phyloP scores from a whole-genome alignment of 2,113 vertebrate genomes.

The Theristicus caerulescens region DNA sequence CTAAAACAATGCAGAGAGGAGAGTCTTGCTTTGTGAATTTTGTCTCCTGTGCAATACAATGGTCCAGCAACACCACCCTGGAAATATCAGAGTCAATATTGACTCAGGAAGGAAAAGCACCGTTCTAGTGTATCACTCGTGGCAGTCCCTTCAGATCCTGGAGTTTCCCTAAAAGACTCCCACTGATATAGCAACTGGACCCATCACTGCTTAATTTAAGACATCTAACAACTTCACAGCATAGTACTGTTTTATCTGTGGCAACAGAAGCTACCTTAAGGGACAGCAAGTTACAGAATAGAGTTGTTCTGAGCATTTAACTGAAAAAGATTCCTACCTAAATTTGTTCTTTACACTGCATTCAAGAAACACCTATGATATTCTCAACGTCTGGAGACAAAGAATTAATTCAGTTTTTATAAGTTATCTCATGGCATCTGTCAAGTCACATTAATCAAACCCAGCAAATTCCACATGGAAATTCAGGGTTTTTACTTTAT shows the following conservation, averaged over 20 bases:
- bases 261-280: background rate
- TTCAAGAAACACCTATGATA: background rate
- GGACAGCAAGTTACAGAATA: background rate
- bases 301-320: background rate
- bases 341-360: background rate
- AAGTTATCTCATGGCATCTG: conserved; percentile 3
- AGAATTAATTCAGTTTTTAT: background rate
- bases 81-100: conserved; percentile 57
- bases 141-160: conserved; percentile 36
- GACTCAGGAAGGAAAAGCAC: conserved; percentile 66
- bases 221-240: background rate
- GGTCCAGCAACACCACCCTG: background rate
- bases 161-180: conserved; percentile 62
- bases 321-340: background rate
- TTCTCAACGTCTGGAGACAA: background rate
- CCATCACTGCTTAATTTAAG: background rate
- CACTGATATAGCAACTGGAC: background rate
- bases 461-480: conserved; percentile 21
- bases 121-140: background rate
- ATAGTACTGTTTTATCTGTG: background rate
- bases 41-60: background rate
- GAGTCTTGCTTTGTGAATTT: background rate
- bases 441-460: background rate
- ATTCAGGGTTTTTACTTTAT: conserved; percentile 54
- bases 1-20: background rate